phyloP scores from a whole-genome alignment of 2,797 vertebrate genomes.

The Emys orbicularis region DNA sequence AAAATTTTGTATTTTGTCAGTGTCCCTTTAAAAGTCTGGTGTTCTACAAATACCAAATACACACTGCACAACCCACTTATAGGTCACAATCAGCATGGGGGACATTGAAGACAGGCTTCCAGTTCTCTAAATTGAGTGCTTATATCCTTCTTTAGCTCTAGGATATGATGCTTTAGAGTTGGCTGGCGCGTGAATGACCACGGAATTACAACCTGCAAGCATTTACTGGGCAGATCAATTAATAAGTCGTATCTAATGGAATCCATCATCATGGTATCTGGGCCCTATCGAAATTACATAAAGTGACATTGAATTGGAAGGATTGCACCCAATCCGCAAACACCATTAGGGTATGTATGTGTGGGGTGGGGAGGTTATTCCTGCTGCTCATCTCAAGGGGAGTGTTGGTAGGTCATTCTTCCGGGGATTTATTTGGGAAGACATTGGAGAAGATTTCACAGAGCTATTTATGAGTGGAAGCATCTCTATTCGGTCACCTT shows the following conservation, averaged over 20 bases:
- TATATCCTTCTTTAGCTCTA: neutral
- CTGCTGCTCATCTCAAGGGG: neutral
- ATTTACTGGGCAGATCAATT: neutral
- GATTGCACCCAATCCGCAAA: neutral
- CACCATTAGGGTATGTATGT: no score
- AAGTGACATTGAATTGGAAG: rapidly evolving
- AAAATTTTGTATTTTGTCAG: neutral
- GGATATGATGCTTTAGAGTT: neutral
- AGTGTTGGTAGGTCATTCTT: neutral
- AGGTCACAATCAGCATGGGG: rapidly evolving
- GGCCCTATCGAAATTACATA: rapidly evolving
- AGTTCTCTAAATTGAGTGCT: rapidly evolving
- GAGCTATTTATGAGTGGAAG: neutral
- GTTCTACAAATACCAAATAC: neutral
- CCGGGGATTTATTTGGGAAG: neutral
- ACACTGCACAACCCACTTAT: neutral
- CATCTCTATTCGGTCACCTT: neutral
- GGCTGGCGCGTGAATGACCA: neutral
- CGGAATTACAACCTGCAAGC: neutral
- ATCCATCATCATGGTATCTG: neutral
- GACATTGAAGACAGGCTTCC: neutral
- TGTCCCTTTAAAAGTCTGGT: neutral
- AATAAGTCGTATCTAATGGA: neutral
- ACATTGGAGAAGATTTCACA: neutral
- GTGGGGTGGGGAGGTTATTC: neutral